Evolutionary conservation across 2,797 vertebrate genomes (phyloP).

Genomic region (Labroides dimidiatus): DNA sequence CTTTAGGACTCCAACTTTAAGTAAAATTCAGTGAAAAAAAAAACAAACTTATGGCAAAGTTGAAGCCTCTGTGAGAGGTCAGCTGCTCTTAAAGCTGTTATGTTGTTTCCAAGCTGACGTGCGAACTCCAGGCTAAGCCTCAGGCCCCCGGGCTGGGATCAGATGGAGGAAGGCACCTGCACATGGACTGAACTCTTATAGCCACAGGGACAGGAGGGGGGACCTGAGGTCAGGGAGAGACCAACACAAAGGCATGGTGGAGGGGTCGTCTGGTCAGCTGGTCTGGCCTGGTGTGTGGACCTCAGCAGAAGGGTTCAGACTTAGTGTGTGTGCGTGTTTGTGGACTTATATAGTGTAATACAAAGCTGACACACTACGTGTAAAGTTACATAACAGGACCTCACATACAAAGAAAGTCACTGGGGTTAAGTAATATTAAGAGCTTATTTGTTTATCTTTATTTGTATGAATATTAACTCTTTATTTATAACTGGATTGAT

Average conservation of each 20-base stretch:
- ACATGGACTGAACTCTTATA: slow-evolving; percentile 11
- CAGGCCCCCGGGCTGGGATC: background rate
- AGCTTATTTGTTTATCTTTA: no score
- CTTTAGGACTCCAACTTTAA: background rate
- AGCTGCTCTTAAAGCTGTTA: slow-evolving; percentile 43
- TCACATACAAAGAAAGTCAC: background rate
- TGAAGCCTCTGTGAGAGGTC: slow-evolving; percentile 19
- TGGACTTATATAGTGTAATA: background rate
- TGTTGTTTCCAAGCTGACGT: slow-evolving; percentile 24
- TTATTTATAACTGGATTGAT: background rate
- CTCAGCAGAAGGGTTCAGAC: background rate
- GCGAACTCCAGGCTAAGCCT: slow-evolving; percentile 20
- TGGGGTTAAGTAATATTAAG: no score
- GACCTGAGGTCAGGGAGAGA: slow-evolving; percentile 18
- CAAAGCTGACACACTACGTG: background rate
- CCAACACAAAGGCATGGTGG: slow-evolving; percentile 4
- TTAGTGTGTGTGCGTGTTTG: background rate
- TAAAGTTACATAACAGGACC: slow-evolving; percentile 2
- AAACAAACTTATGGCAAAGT: background rate
- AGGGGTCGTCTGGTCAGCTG: slow-evolving; percentile 11
- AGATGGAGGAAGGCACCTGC: slow-evolving; percentile 26
- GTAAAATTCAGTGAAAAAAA: slow-evolving; percentile 17
- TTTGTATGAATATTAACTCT: no score
- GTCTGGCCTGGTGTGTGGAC: background rate
- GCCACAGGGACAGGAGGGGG: slow-evolving; percentile 1